Evolutionary conservation across 2,113 vertebrate genomes (phyloP), one percentile per base, ranked within the genome.

Genomic region (Rhinolophus sinicus): DNA sequence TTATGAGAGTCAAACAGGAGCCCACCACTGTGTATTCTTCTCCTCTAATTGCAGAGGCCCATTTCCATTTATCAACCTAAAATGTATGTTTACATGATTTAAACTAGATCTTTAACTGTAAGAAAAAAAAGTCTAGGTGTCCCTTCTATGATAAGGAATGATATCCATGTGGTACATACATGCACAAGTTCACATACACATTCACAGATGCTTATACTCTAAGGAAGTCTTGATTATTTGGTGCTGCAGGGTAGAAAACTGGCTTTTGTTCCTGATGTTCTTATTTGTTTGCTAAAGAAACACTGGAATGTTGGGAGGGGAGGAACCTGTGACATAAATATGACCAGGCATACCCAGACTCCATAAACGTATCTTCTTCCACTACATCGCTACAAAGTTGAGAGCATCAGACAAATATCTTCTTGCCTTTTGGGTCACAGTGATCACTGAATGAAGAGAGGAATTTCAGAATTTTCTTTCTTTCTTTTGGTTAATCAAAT

Each of bases 211-310:
- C 0, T 4, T 2, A 24, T 4, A 56, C 30, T 78, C 30, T 38
- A 56, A 78, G 5, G 15, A 82, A 54, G 13, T 40, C n/a, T 60
- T 33, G 56, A 83, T n/a, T 64, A 56, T 64, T 76, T 81, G 56
- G 56, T 56, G 28, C 28, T 18, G 1, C 6, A 28, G 28, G 9
- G 4, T 82, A 88, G 52, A 22, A 83, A 82, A 35, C 10, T 78
- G 24, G n/a, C 15, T 76, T 83, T 78, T 47, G 38, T 65, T 87
- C 52, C 28, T 90, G 24, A 38, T 65, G n/a, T 82, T 83, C 16
- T 88, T 65, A 88, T 67, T 84, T 58, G 28, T 83, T 80, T 72
- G 78, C 62, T 77, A 73, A 80, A 84, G n/a, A 93, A 90, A 94
- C 3, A 67, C 3, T 93, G 19, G 28, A 72, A 72, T 86, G 11